Conservation (phyloP, 2,797 vertebrate species). For the Paramormyrops hopkinsi region DNA sequence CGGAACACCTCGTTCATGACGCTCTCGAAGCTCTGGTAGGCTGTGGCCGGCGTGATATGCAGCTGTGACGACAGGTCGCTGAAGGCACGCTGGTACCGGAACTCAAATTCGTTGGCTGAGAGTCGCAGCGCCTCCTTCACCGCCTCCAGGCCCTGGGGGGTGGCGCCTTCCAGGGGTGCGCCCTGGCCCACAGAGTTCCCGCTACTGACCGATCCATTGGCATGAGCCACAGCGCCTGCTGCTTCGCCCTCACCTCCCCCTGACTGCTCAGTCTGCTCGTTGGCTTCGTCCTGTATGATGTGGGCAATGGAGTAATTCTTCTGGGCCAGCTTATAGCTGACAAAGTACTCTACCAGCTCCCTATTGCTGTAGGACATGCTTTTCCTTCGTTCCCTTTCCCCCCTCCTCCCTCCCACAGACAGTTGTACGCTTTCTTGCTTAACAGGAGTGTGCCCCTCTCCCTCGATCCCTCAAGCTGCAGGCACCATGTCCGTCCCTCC, state of each 20-base stretch:
- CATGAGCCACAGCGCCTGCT: constrained; percentile 15
- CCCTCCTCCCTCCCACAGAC: not conserved
- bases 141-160: constrained; percentile 32
- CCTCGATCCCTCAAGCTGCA: not conserved
- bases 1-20: constrained; percentile 75
- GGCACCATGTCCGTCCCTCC: not conserved
- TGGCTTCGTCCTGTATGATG: constrained; percentile 29
- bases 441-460: not conserved
- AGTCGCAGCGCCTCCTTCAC: constrained; percentile 65
- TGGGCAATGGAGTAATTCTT: constrained; percentile 64
- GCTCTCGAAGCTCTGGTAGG: constrained; percentile 74
- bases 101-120: constrained; percentile 69
- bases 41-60: constrained; percentile 69
- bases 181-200: not conserved
- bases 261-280: constrained; percentile 33
- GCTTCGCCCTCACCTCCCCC: not conserved
- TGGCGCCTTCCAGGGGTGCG: constrained; percentile 24
- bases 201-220: constrained; percentile 18
- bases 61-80: constrained; percentile 73
- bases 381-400: constrained; percentile 1
- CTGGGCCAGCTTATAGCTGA: constrained; percentile 70
- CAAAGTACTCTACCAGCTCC: constrained; percentile 70
- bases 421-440: not conserved
- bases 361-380: constrained; percentile 69
- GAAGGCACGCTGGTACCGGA: constrained; percentile 69